Evolutionary conservation across 2,888 invertebrate genomes (phyloP).

Genomic region (Drepana falcataria): DNA sequence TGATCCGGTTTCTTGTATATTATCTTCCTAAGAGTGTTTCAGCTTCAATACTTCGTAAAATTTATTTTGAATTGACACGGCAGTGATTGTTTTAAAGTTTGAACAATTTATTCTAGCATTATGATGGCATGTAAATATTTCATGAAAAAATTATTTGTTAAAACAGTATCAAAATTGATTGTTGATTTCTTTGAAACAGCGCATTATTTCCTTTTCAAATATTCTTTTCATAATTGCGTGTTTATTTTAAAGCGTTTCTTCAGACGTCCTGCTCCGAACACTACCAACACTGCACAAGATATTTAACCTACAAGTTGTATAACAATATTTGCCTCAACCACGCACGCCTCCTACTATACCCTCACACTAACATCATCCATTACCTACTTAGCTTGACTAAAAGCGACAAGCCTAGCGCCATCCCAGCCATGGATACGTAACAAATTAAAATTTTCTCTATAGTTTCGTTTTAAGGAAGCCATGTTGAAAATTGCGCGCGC

Average conservation of each 20-base stretch:
- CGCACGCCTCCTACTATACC: constrained; percentile 7
- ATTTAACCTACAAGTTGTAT: constrained; percentile 26
- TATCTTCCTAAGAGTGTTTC: neutral
- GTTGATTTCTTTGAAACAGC: no score
- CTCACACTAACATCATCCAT: constrained; percentile 10
- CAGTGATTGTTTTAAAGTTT: no score
- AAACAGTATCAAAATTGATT: neutral
- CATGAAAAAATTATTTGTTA: neutral
- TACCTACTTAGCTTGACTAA: constrained; percentile 9
- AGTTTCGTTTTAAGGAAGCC: constrained; percentile 39
- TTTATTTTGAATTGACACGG: no score
- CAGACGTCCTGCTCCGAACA: constrained; percentile 13
- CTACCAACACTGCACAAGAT: constrained; percentile 19
- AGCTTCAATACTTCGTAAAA: no score
- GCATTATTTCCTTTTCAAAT: no score
- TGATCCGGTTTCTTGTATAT: constrained; percentile 29
- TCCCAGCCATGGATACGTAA: constrained; percentile 23
- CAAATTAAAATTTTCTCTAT: constrained; percentile 2
- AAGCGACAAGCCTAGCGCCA: no score
- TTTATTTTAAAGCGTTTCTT: neutral
- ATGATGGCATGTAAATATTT: no score
- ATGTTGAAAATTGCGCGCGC: constrained; percentile 62
- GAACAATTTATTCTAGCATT: no score
- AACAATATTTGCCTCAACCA: constrained; percentile 8
- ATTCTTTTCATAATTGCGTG: neutral